Percentiles rank a stretch among this genome's conserved stretches.
phyloP scores from a whole-genome alignment of 2,797 vertebrate genomes.

The Cryptoprocta ferox region DNA sequence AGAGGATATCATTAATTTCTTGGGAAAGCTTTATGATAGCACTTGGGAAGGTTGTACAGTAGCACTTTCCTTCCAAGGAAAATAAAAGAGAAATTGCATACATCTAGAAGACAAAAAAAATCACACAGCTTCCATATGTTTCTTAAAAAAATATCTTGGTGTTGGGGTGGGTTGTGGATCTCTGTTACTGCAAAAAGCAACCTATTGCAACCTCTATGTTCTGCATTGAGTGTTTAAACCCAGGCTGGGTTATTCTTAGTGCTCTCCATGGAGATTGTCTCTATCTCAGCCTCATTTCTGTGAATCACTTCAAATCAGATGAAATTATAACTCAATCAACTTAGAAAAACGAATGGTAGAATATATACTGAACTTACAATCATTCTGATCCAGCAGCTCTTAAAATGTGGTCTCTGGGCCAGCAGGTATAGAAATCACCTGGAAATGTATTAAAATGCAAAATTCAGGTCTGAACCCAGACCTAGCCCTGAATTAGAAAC shows the following conservation, averaged over 20 bases:
- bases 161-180: not conserved
- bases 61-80: not conserved
- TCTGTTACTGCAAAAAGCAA: not conserved
- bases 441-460: not conserved
- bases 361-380: not conserved
- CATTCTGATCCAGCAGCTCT: not conserved
- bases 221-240: not conserved
- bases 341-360: not conserved
- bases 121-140: not conserved
- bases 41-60: not conserved
- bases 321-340: not conserved
- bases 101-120: not conserved
- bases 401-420: not conserved
- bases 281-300: not conserved
- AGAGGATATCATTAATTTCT: not conserved
- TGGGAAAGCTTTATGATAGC: not conserved
- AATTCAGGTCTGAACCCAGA: not conserved
- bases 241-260: not conserved
- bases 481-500: not conserved
- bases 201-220: not conserved
- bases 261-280: not conserved
- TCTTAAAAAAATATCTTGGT: not conserved
- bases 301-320: not conserved
- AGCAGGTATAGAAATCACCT: not conserved
- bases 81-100: not conserved